Conservation (phyloP, 1,140 invertebrate species). For the Onthophagus taurus region DNA sequence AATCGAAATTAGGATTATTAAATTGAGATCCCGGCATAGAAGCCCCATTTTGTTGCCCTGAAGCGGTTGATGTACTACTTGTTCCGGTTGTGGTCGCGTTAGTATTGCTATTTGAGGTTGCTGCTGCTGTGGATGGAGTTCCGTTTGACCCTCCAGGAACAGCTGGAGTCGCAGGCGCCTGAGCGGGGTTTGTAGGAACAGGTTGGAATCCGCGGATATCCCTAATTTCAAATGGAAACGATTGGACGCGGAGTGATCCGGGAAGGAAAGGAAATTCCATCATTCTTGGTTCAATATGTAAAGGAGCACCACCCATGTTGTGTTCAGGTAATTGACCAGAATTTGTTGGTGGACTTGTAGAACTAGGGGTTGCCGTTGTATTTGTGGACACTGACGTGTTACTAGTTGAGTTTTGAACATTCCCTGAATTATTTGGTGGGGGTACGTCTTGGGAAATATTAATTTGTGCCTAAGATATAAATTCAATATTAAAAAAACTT, state of each 20-base stretch:
- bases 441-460: conserved; percentile 37
- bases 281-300: conserved; percentile 11
- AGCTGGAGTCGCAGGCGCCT: conserved; percentile 1
- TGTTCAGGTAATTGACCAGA: conserved; percentile 7
- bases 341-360: conserved; percentile 14
- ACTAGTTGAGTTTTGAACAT: background rate
- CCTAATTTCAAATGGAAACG: conserved; percentile 28
- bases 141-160: background rate
- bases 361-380: conserved; percentile 21
- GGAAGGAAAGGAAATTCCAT: conserved; percentile 16
- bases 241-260: conserved; percentile 26
- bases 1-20: conserved; percentile 44
- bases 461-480: conserved; percentile 42
- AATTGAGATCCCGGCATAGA: conserved; percentile 12
- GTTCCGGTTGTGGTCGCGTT: background rate
- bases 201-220: background rate
- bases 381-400: conserved; percentile 23
- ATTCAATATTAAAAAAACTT: conserved; percentile 3
- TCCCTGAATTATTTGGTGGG: conserved; percentile 31
- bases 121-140: background rate
- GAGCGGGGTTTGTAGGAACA: background rate
- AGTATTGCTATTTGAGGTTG: conserved; percentile 7
- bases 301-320: too few relatives aligned
- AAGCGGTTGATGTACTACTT: background rate
- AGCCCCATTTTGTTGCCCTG: too few relatives aligned